Conservation (phyloP, 2,888 invertebrate genomes). For the Conistra vaccinii region DNA sequence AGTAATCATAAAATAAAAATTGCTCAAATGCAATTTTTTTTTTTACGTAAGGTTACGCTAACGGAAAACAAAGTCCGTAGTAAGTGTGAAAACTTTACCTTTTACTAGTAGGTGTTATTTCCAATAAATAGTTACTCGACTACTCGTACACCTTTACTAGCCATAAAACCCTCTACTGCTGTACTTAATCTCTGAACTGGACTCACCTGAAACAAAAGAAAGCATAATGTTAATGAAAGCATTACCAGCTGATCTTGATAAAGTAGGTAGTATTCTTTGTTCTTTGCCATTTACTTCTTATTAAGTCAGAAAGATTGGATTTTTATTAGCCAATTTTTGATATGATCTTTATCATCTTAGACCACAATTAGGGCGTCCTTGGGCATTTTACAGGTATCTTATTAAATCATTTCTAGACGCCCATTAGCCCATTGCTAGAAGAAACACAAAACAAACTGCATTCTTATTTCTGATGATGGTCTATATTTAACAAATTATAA, state of each 20-base stretch:
- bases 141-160: slow-evolving; percentile 2
- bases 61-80: not conserved
- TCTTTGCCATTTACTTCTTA: slow-evolving; percentile 23
- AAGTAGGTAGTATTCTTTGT: slow-evolving; percentile 4
- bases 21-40: not conserved
- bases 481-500: not conserved
- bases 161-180: slow-evolving; percentile 40
- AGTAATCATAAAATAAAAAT: not conserved
- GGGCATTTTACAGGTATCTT: not conserved
- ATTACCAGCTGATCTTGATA: slow-evolving; percentile 62
- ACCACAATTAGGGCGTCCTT: not conserved
- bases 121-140: not conserved
- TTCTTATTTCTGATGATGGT: not conserved
- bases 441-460: not conserved
- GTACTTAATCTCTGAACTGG: slow-evolving; percentile 52
- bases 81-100: slow-evolving; percentile 10
- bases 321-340: not conserved
- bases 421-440: not conserved
- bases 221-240: slow-evolving; percentile 67
- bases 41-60: not conserved
- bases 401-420: not conserved
- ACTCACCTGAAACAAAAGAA: slow-evolving; percentile 76
- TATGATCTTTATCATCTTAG: slow-evolving; percentile 1
- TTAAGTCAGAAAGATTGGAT: slow-evolving; percentile 7
- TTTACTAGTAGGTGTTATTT: not conserved